Conservation (phyloP, 2,113 vertebrate genomes). For the Apodemus speciosus region DNA sequence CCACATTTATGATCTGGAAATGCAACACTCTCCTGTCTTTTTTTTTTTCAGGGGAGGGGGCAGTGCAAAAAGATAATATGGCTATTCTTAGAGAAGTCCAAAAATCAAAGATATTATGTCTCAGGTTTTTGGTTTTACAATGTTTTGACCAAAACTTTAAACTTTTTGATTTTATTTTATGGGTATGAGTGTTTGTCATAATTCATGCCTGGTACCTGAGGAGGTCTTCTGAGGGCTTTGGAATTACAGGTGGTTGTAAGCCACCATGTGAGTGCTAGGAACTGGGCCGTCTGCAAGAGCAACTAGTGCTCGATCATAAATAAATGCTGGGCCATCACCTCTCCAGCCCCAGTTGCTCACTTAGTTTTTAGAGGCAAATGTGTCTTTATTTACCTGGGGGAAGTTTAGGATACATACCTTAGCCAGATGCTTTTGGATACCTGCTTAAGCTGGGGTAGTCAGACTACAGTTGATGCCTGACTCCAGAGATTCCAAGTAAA, state of each 20-base stretch:
- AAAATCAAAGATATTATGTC: slow-evolving; percentile 28
- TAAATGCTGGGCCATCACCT: background rate
- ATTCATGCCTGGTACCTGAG: background rate
- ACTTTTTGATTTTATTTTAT: background rate
- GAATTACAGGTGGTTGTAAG: background rate
- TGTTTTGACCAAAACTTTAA: background rate
- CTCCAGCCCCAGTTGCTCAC: background rate
- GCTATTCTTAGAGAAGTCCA: background rate
- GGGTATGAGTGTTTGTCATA: background rate
- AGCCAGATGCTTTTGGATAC: background rate
- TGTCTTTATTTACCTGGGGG: background rate
- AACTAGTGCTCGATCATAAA: background rate
- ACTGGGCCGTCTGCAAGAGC: no score
- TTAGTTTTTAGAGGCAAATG: slow-evolving; percentile 11
- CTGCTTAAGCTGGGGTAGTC: background rate
- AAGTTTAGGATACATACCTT: background rate
- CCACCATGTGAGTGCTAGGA: background rate
- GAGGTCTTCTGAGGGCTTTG: background rate
- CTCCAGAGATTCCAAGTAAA: background rate
- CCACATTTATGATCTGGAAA: background rate
- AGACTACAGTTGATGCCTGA: background rate
- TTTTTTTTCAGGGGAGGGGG: background rate
- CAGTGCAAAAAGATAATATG: background rate
- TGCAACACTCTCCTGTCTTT: background rate
- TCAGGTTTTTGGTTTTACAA: background rate